Conservation (phyloP, 2,888 invertebrate genomes). For the Cylindroiulus punctatus region DNA sequence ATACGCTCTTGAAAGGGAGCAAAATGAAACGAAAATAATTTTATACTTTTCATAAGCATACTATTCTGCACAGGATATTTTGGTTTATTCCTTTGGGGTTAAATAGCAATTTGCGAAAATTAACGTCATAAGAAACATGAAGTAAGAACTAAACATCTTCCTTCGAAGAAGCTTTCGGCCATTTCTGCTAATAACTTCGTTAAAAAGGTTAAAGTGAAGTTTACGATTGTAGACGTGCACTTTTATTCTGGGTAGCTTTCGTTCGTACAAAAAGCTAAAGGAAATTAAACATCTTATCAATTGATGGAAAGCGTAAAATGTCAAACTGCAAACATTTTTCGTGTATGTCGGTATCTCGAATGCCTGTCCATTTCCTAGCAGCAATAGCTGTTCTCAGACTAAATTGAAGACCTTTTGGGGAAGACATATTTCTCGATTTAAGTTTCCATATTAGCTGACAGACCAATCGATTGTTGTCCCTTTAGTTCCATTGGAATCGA, state of each 20-base stretch:
- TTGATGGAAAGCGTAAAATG: constrained; percentile 18
- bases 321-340: neutral
- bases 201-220: neutral
- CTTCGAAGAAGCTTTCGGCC: neutral
- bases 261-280: neutral
- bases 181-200: neutral
- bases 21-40: neutral
- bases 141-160: neutral
- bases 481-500: constrained; percentile 1
- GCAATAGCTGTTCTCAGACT: neutral
- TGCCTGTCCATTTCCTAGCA: neutral
- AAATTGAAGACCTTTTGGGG: neutral
- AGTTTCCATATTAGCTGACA: constrained; percentile 11
- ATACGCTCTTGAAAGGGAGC: neutral
- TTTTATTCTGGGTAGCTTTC: neutral
- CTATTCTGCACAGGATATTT: no score
- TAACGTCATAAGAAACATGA: neutral
- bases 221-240: neutral
- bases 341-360: neutral
- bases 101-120: neutral
- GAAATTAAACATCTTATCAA: constrained; percentile 18
- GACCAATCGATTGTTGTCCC: neutral
- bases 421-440: constrained; percentile 9
- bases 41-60: no score
- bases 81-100: no score